Evolutionary conservation across 2,797 vertebrate species (phyloP), one percentile per base, ranked within the genome.

Genomic region (Champsocephalus gunnari): DNA sequence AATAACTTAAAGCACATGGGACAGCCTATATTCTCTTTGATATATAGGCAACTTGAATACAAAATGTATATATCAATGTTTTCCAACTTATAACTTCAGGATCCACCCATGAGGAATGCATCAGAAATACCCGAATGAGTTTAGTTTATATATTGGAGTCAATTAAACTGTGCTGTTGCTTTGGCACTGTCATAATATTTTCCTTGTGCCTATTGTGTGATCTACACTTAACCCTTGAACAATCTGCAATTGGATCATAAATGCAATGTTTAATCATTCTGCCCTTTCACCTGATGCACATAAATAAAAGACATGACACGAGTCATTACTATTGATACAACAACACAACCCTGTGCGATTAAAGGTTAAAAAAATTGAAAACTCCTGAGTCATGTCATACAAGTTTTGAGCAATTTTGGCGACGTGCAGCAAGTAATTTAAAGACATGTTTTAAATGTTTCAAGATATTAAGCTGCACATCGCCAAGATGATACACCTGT

Each of bases 191-290:
- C 41, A 55, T 19, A 8, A 59, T 62, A 44, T 55, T 43, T n/a
- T 47, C 32, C 44, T 28, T 13, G 41, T 53, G 19, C 1, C 16
- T 3, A 2, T 47, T 71, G 0, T 41, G 49, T 56, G 55, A 75
- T 70, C 51, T 28, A 10, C 49, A 41, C 34, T 61, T 53, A 71
- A 77, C 64, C 66, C 12, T 38, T 56, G 21, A 12, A 38, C 48
- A 55, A 58, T 65, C 54, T 44, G 3, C 77, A 55, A 28, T 65
- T 66, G 53, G 48, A 79, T 75, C 67, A 73, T 79, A 77, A 78
- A 76, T 75, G 14, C 0, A n/a, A 34, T 71, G 56, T 38, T 32
- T 74, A 77, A 82, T 87, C 75, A 24, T 69, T 79, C 73, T 73
- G 64, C 19, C 28, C 63, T 63, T 38, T 73, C 68, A 62, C 7